phyloP scores from a whole-genome alignment of 2,113 vertebrate genomes.

The Ivindomyrus marchei region DNA sequence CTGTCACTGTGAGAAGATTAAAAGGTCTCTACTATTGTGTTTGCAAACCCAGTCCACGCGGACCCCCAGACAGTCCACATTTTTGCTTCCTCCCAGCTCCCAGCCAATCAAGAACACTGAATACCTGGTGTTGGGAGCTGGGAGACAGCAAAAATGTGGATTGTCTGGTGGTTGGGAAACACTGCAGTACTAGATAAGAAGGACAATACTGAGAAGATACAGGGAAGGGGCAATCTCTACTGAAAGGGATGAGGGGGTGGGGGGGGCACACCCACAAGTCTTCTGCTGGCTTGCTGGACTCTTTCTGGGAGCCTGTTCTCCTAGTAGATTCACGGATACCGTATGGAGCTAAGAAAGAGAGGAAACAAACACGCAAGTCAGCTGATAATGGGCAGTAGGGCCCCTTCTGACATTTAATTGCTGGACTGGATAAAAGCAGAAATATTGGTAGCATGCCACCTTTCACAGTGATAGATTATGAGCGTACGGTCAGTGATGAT shows the following conservation, averaged over 20 bases:
- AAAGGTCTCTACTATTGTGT: background rate
- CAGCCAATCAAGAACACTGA: background rate
- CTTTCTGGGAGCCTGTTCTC: conserved; percentile 82
- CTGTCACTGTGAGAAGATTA: background rate
- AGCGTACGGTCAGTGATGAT: conserved; percentile 92
- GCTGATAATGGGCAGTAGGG: background rate
- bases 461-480: background rate
- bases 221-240: background rate
- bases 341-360: conserved; percentile 73
- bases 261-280: conserved; percentile 63
- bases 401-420: too few species aligned
- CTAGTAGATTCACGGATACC: conserved; percentile 93
- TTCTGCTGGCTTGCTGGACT: conserved; percentile 65
- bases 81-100: background rate
- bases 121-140: background rate
- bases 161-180: background rate
- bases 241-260: background rate
- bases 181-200: background rate
- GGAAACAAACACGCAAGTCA: background rate
- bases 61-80: background rate
- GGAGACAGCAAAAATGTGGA: background rate
- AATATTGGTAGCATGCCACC: background rate
- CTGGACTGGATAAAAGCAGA: background rate
- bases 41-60: background rate
- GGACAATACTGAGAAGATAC: background rate